Conservation (phyloP, 2,888 invertebrate genomes). For the Synanthedon myopaeformis region DNA sequence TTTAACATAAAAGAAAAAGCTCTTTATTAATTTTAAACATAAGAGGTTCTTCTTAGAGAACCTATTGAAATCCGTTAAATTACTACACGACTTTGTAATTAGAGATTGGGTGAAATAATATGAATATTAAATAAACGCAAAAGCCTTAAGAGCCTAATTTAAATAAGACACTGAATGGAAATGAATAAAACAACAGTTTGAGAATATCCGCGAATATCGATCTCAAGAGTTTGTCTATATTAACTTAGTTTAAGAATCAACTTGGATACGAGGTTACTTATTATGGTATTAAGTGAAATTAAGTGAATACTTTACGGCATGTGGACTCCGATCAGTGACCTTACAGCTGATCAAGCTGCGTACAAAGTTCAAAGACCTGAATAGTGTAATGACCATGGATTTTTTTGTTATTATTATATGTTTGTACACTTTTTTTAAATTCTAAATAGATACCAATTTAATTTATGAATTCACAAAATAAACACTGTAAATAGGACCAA, state of each 20-base stretch:
- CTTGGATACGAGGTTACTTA: background rate
- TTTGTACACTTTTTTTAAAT: no score
- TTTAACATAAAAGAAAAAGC: no score
- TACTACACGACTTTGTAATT: constrained; percentile 3
- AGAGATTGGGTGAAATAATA: constrained; percentile 19
- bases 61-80: constrained; percentile 5
- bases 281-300: background rate
- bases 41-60: background rate
- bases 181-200: constrained; percentile 42
- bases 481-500: no score
- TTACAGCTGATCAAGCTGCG: constrained; percentile 7
- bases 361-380: background rate
- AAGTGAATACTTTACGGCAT: background rate
- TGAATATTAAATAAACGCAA: constrained; percentile 32
- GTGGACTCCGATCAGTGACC: constrained; percentile 9
- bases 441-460: no score
- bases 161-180: constrained; percentile 29
- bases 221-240: background rate
- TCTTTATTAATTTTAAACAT: no score
- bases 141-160: constrained; percentile 37
- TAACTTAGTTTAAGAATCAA: background rate
- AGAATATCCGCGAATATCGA: constrained; percentile 13
- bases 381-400: background rate
- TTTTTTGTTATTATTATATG: no score
- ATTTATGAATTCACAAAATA: no score